Evolutionary conservation across 1,140 invertebrate species (phyloP).

Genomic region (Vollenhovia emeryi): DNA sequence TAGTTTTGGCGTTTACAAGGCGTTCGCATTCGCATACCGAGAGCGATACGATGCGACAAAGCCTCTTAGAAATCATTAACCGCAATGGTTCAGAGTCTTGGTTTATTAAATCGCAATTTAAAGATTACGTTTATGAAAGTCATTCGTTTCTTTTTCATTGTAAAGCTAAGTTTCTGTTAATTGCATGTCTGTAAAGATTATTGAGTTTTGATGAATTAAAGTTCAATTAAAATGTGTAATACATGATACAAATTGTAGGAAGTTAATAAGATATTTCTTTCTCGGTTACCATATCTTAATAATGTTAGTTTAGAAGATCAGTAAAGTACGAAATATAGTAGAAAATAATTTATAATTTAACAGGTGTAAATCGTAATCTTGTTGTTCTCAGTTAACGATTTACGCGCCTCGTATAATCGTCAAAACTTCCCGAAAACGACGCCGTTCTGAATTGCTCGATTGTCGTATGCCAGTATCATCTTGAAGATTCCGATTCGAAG

Average conservation of each 20-base stretch:
- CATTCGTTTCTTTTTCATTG: not conserved
- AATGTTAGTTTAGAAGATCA: not conserved
- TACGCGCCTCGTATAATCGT: constrained; percentile 1
- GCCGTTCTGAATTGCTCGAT: constrained; percentile 64
- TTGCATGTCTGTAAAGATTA: not conserved
- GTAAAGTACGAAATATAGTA: not conserved
- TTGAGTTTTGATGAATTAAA: not conserved
- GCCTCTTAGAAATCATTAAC: not conserved
- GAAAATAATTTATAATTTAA: not conserved
- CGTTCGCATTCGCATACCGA: not conserved
- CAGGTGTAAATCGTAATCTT: not conserved
- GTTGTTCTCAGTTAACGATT: constrained; percentile 25
- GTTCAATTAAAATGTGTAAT: not conserved
- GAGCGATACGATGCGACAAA: not conserved
- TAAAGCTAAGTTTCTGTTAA: not conserved
- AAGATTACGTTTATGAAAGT: not conserved
- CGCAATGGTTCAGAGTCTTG: too few relatives aligned
- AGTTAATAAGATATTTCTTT: not conserved
- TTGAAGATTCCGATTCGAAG: constrained; percentile 34
- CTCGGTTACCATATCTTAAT: not conserved
- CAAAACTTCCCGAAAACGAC: constrained; percentile 17
- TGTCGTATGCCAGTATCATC: constrained; percentile 63
- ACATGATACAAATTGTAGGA: not conserved
- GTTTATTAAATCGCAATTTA: too few relatives aligned
- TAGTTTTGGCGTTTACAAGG: constrained; percentile 12